Evolutionary conservation across 2,113 vertebrate genomes (phyloP).

Genomic region (Urocynchramus pylzowi): DNA sequence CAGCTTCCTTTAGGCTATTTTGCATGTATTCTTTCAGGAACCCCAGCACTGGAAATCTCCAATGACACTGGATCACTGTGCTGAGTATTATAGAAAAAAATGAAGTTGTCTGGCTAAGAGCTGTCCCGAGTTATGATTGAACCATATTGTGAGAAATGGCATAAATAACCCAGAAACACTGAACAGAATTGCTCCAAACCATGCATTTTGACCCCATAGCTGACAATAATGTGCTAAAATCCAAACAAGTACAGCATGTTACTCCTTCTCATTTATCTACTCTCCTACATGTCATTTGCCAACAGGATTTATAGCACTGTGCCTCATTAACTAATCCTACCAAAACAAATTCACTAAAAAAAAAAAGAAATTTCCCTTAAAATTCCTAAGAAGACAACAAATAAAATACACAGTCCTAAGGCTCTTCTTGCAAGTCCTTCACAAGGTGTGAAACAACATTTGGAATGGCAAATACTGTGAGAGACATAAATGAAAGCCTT

Average conservation of each 20-base stretch:
- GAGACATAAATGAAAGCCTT: neutral
- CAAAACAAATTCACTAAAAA: neutral
- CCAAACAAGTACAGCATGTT: neutral
- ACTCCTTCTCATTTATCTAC: neutral
- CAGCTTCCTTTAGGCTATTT: neutral
- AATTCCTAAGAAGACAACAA: neutral
- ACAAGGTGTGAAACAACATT: rapidly evolving
- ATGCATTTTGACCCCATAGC: rapidly evolving
- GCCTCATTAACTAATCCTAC: neutral
- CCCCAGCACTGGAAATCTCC: neutral
- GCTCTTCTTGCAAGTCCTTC: neutral
- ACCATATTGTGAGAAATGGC: neutral
- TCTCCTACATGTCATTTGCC: neutral
- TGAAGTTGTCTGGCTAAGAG: neutral
- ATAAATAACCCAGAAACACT: neutral
- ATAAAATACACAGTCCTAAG: neutral
- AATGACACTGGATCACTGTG: rapidly evolving
- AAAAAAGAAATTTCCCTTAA: neutral
- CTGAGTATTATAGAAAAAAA: neutral
- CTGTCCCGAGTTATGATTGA: neutral
- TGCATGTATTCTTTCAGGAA: neutral
- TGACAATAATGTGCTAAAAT: neutral
- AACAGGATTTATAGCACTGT: neutral
- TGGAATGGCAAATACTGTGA: neutral
- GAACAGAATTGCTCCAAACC: neutral